Base-by-base conservation (phyloP, 2,888 invertebrate species). In the Chymomyza caudatula region DNA sequence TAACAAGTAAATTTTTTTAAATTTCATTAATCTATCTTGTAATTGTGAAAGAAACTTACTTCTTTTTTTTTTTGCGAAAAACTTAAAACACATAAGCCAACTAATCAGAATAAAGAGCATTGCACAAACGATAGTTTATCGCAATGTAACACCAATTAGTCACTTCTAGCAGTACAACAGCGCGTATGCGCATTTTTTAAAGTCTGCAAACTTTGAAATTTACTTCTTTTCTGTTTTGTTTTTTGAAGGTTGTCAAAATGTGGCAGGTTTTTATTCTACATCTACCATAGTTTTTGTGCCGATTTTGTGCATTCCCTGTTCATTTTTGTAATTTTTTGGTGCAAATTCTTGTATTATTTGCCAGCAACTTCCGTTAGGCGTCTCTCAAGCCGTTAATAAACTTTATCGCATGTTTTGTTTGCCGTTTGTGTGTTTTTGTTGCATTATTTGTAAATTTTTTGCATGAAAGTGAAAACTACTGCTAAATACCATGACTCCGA, bases 381-480 rank as follows among this genome's bases (percentile, higher is more conserved):
- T 51, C 44, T 23, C 43, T 25, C 22, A 4, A 19, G 60, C 63
- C 60, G 65, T 44, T 68, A 67, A 64, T 60, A 64, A 67, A 71
- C 63, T 69, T 73, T 56, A 60, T 64, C 63, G 59, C 52, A 47
- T 51, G 20, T 61, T 64, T 43, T 43, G 51, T 54, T 67, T 62
- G 55, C 15, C 55, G 53, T 44, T 60, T 25, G 61, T 57, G 22
- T 62, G 42, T 55, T 25, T 65, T 69, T 62, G 62, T n/a, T 56
- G n/a, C n/a, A 42, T 60, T 73, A 60, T 68, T 69, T 62, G 60
- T 37, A 60, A 65, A 67, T 67, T 59, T 74, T 76, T 76, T 61
- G 69, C 66, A 71, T 65, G 77, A 85, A 85, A 85, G 84, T 85
- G 84, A 85, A 85, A 77, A 71, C 71, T 65, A 63, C 53, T 56